Evolutionary conservation across 2,888 invertebrate genomes (phyloP).

Genomic region (Drosophila fungiperda): DNA sequence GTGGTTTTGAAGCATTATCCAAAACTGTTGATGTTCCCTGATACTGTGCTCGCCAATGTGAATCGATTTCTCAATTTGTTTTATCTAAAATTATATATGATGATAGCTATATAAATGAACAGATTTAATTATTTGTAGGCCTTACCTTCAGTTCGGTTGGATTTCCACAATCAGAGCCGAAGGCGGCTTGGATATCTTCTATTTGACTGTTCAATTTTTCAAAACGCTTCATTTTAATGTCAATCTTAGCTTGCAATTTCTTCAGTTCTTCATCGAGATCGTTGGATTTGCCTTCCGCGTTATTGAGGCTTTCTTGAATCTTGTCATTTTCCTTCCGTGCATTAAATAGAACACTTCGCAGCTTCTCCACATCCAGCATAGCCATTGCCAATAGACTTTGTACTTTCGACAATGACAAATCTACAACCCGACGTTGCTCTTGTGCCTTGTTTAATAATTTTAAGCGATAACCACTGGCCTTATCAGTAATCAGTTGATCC

Average conservation of each 20-base stretch:
- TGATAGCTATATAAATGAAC: constrained; percentile 85
- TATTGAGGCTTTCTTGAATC: constrained; percentile 77
- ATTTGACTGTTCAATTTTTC: constrained; percentile 86
- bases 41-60: constrained; percentile 87
- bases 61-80: constrained; percentile 88
- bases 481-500: constrained; percentile 89
- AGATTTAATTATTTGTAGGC: constrained; percentile 87
- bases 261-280: constrained; percentile 85
- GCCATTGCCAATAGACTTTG: constrained; percentile 87
- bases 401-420: constrained; percentile 83
- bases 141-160: constrained; percentile 65
- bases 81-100: constrained; percentile 85
- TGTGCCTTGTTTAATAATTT: constrained; percentile 85
- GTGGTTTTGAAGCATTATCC: constrained; percentile 91
- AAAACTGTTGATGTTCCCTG: constrained; percentile 89
- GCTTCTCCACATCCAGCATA: constrained; percentile 85
- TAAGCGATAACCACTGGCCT: constrained; percentile 87
- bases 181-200: constrained; percentile 69
- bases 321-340: constrained; percentile 71
- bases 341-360: constrained; percentile 68
- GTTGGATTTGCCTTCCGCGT: constrained; percentile 85
- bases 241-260: constrained; percentile 85
- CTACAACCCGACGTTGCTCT: constrained; percentile 85
- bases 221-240: constrained; percentile 86
- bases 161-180: constrained; percentile 88